Evolutionary conservation across 1,140 invertebrate genomes (phyloP), one percentile per base, ranked within the genome.

Genomic region (Achroia grisella): DNA sequence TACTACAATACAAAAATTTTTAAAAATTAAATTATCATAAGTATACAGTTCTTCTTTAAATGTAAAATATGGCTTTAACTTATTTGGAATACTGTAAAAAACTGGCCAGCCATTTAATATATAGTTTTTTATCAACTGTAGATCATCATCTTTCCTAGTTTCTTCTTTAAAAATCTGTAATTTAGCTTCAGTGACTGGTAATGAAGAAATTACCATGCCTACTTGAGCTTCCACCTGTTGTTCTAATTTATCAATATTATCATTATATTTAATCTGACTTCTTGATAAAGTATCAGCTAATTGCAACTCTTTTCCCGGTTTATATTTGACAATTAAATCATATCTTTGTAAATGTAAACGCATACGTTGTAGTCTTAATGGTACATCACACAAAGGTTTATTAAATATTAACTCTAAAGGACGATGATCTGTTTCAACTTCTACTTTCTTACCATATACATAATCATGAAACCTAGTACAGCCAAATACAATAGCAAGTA

Each of bases 301-400:
- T 11, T 29, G 36, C 10, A 48, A 27, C 10, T 42, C 17, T 33
- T 48, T 41, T 14, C 46, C 46, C 8, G 39, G 39, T 42, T 34
- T 48, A 13, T 48, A 48, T 31, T 40, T 48, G 2, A 48, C 36
- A 11, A 33, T 28, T 29, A 48, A n/a, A 27, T 48, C 37, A 41
- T 48, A 48, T 8, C 23, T 11, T 33, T 48, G 37, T 14, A 48
- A 29, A 4, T 17, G n/a, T 17, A 48, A 34, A 11, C 30, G 28
- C n/a, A 41, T 23, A 8, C 37, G n/a, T 35, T 48, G 45, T n/a
- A n/a, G n/a, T n/a, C n/a, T n/a, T n/a, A n/a, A n/a, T n/a, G n/a
- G n/a, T n/a, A n/a, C n/a, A n/a, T n/a, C n/a, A n/a, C n/a, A n/a
- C n/a, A n/a, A n/a, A n/a, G n/a, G n/a, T n/a, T n/a, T n/a, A n/a